Evolutionary conservation across 2,888 invertebrate genomes (phyloP).

Genomic region (Eupithecia abbreviata): DNA sequence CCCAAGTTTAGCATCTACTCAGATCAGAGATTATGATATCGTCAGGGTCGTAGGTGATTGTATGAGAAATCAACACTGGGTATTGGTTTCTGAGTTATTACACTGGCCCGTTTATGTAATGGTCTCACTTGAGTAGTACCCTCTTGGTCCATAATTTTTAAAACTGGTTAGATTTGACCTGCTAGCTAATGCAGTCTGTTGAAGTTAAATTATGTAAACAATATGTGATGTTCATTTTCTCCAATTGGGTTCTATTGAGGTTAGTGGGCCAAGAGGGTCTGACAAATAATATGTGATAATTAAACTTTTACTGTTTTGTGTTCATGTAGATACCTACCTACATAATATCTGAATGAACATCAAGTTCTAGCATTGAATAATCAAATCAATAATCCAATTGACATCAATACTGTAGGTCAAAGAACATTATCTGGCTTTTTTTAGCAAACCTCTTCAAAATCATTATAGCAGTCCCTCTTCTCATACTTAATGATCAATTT

Average conservation of each 20-base stretch:
- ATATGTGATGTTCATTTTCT: conserved; percentile 15
- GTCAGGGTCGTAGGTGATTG: conserved; percentile 53
- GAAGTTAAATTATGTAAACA: conserved; percentile 9
- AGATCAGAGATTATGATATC: conserved; percentile 48
- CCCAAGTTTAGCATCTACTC: conserved; percentile 46
- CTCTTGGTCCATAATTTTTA: conserved; percentile 14
- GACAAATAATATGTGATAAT: neutral
- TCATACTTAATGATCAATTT: neutral
- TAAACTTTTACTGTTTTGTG: neutral
- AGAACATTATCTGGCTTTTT: neutral
- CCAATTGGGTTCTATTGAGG: conserved; percentile 26
- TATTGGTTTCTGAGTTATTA: conserved; percentile 33
- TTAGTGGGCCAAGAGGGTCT: conserved; percentile 38
- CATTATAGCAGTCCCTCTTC: neutral
- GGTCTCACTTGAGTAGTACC: conserved; percentile 1
- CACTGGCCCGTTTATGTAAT: conserved; percentile 25
- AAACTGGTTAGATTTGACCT: conserved; percentile 25
- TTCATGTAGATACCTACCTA: neutral
- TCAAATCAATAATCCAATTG: neutral
- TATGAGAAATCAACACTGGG: conserved; percentile 48
- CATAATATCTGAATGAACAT: neutral
- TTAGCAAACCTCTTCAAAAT: neutral
- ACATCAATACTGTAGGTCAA: neutral
- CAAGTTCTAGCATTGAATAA: neutral
- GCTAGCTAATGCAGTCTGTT: conserved; percentile 13